phyloP scores from a whole-genome alignment of 2,797 vertebrate species.

The Halcyon badia region DNA sequence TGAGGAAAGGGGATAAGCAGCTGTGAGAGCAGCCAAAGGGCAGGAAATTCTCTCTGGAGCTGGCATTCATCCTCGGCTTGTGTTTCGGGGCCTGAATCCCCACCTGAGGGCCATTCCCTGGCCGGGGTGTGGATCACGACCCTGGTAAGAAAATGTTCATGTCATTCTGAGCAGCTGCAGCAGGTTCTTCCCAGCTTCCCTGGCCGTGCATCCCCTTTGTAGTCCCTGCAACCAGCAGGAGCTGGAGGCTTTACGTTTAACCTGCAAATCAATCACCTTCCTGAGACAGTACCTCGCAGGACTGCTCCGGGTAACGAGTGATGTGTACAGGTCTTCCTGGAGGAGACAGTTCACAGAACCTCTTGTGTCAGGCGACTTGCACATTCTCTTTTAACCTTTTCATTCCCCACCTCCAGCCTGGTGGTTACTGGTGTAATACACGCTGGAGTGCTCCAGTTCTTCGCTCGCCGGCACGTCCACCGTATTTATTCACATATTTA shows the following conservation, averaged over 20 bases:
- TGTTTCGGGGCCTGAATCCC: not conserved
- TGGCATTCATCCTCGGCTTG: not conserved
- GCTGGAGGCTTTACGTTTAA: not conserved
- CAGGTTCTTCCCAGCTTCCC: accelerated
- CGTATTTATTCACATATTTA: accelerated
- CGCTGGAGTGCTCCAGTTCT: accelerated
- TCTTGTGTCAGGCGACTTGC: not conserved
- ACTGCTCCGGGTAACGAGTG: too few species aligned
- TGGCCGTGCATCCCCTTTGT: accelerated
- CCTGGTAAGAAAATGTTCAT: accelerated
- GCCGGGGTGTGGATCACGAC: not conserved
- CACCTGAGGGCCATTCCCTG: not conserved
- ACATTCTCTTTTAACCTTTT: not conserved
- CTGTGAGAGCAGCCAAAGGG: slow-evolving; percentile 12
- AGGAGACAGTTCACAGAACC: not conserved
- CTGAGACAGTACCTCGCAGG: too few species aligned
- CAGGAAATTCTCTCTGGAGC: not conserved
- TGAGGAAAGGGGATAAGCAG: slow-evolving; percentile 4
- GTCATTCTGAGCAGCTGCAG: not conserved
- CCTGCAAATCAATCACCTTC: not conserved
- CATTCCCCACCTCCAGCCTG: not conserved
- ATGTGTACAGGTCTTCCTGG: not conserved
- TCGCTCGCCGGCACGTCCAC: not conserved
- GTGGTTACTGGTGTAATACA: not conserved
- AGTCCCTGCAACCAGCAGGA: not conserved